Evolutionary conservation across 1,140 invertebrate genomes (phyloP), one percentile per base, ranked within the genome.

Genomic region (Philaenus spumarius): DNA sequence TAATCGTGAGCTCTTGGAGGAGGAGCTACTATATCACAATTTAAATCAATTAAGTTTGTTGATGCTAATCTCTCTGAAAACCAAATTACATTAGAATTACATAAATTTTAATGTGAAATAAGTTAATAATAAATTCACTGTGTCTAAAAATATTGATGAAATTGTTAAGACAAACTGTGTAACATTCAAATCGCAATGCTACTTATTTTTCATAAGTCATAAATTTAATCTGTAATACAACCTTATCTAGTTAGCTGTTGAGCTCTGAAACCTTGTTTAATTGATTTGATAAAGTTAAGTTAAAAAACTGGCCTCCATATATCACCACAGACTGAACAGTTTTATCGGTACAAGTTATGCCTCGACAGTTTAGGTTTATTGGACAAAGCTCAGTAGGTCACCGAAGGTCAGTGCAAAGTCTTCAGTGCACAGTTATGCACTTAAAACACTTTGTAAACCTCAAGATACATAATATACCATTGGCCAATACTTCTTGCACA

Each of bases 41-140:
- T 85, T 46, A 89, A 75, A 74, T 90, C 87, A 60, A 90, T 90
- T 62, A 90, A 74, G 74, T 90, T 89, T 15, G 67, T 67, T 43
- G 68, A 68, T 30, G 64, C 62, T 22, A 69, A 20, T 60, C 79
- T 77, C 66, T 80, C 80, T 79, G 66, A 23, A 71, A 71, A 63
- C 59, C 65, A 60, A 34, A 17, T 55, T n/a, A 63, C 46, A 19
- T 20, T 58, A 34, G 12, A 43, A 43, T 17, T 55, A 12, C 35
- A 9, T 37, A 37, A 37, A 9, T 37, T 11, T n/a, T 37, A 37
- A 37, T 11, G n/a, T 37, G 9, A 11, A n/a, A 37, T 11, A n/a
- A 37, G n/a, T 37, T n/a, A 9, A 55, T 14, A 11, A 14, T 24
- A 55, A 11, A 55, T 47, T 7, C 14, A 9, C 11, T 34, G 19